Base-by-base conservation (phyloP, 1,140 invertebrate genomes). In the Epicauta chinensis region DNA sequence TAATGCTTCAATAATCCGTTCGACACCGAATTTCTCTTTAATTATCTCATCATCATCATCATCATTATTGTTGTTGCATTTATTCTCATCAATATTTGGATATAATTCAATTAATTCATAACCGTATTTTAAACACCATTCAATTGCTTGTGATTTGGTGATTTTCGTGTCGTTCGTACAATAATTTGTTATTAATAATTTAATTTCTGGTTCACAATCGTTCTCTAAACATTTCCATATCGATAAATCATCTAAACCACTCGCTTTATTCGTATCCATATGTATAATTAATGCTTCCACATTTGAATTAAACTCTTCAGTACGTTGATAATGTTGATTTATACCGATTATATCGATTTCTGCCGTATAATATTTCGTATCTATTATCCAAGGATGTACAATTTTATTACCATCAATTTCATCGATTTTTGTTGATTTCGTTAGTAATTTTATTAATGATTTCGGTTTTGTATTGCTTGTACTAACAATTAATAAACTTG, bases 31-130 rank as follows among this genome's bases (percentile, higher is more conserved):
- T 58, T 80, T 82, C 63, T 84, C 81, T 30, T 67, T 63, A 62
- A 84, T 82, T 60, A 81, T 76, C 62, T 81, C 79, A 66, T 75
- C 74, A 61, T 73, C 74, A 56, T 73, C 70, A 45, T 72, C 69
- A 42, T 76, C 71, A 35, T 68, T n/a, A 70, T 65, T 32, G 74
- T 69, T 17, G 68, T 64, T 17, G 7, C 4, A 23, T 23, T 23
- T 23, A 7, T 23, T 23, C 7, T 23, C 23, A 23, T 7, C 7
- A 5, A 23, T 5, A 23, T 23, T 23, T 7, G 79, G 77, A 59
- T 83, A 74, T 13, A 90, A 62, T 68, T 89, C 86, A 12, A 90
- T 78, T 38, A 89, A 69, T 67, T 90, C 87, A 78, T 83, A 89
- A 16, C 67, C 64, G 37, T 60, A 61, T 47, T 69, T 55, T n/a